Evolutionary conservation across 2,888 invertebrate species (phyloP).

Genomic region (Andricus quercusramuli): DNA sequence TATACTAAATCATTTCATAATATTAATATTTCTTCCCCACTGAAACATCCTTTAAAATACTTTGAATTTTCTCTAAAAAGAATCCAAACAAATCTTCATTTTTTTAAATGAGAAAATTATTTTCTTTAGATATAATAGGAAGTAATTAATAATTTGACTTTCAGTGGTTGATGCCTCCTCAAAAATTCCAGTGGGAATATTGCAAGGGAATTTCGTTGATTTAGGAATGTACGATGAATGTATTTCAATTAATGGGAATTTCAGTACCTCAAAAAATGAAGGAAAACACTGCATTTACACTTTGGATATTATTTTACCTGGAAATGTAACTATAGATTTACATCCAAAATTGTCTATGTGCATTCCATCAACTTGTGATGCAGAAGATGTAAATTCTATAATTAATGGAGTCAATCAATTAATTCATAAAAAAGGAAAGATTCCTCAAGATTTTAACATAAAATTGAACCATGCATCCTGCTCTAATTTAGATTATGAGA

Average conservation of each 20-base stretch:
- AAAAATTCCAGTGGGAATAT: slow-evolving; percentile 70
- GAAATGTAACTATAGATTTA: slow-evolving; percentile 60
- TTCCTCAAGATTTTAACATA: background rate
- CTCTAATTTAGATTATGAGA: background rate
- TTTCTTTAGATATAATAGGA: too few species aligned
- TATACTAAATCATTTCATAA: too few species aligned
- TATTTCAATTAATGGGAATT: slow-evolving; percentile 56
- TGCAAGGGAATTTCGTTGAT: slow-evolving; percentile 77
- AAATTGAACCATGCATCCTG: background rate
- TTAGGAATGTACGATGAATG: slow-evolving; percentile 79
- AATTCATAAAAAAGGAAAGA: background rate
- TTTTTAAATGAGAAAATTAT: too few species aligned
- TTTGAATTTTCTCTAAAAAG: too few species aligned
- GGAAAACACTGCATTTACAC: slow-evolving; percentile 77
- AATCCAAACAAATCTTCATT: too few species aligned
- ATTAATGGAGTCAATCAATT: background rate
- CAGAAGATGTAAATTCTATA: slow-evolving; percentile 64
- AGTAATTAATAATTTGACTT: background rate
- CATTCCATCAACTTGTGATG: slow-evolving; percentile 76
- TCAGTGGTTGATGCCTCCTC: slow-evolving; percentile 14
- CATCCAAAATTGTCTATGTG: slow-evolving; percentile 74
- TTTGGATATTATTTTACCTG: slow-evolving; percentile 57
- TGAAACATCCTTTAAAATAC: too few species aligned
- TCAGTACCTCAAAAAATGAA: slow-evolving; percentile 64
- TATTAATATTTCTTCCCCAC: too few species aligned